Evolutionary conservation across 2,888 invertebrate species (phyloP), one percentile per base, ranked within the genome.

Genomic region (Dryocosmus kuriphilus): DNA sequence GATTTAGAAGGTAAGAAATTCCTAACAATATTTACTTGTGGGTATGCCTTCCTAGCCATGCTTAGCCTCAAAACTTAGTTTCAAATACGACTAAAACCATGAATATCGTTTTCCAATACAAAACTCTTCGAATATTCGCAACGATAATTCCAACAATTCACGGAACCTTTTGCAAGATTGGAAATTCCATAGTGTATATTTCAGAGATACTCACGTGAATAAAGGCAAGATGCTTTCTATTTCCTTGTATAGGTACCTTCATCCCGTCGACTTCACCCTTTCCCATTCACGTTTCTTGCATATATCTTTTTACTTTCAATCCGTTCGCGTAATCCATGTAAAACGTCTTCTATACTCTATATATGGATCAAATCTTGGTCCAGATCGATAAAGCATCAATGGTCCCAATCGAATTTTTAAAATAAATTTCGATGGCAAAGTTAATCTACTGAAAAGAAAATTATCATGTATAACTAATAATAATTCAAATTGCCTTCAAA

Each of bases 141-240:
- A 35, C 35, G 3, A 35, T 65, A 65, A 65, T 65, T 65, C 35
- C 24, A 65, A 24, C 38, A 24, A 65, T 65, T 6, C 16, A 65
- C 38, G 38, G 38, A 65, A 24, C 24, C 63, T 63, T 35, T 65
- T 65, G 65, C 65, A 41, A 41, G 65, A 65, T 65, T 65, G 65
- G 16, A 65, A 38, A 65, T 63, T 30, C 63, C 8, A 63, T 19
- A 30, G 19, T 63, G n/a, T 63, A 38, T 63, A 35, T 63, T 63
- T 63, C 41, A 38, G 38, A 22, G 14, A 65, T 65, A 11, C 65
- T 19, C 19, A 38, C 22, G 5, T 24, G 14, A 24, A 38, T 38
- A 65, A 65, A 38, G 24, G 38, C n/a, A n/a, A 32, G 61, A 61
- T 55, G 22, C 22, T 55, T 22, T 22, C 22, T 22, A 55, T 22